phyloP scores from a whole-genome alignment of 2,113 vertebrate species.

The Gymnarchus niloticus region DNA sequence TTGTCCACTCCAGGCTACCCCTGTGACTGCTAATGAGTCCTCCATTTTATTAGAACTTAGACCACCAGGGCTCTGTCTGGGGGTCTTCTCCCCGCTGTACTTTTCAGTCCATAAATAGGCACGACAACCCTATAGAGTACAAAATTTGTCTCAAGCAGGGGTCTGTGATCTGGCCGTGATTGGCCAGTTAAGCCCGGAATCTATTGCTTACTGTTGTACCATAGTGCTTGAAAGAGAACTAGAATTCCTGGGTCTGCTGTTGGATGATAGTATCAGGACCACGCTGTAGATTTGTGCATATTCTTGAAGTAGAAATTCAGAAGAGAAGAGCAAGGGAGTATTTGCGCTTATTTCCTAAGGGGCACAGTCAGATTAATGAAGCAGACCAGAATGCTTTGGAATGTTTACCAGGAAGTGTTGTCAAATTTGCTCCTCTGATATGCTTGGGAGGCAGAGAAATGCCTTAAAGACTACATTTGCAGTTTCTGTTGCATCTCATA shows the following conservation, averaged over 20 bases:
- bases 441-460: constrained; percentile 28
- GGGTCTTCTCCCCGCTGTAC: background rate
- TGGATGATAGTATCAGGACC: background rate
- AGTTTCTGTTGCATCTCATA: constrained; percentile 26
- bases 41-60: background rate
- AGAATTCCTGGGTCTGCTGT: background rate
- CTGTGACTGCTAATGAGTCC: background rate
- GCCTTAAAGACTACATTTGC: constrained; percentile 26
- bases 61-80: background rate
- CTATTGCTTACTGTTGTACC: no score
- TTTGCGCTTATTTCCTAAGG: constrained; percentile 17
- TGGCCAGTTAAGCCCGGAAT: background rate
- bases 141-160: background rate
- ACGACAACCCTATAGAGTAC: background rate
- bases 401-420: constrained; percentile 28
- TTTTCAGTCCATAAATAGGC: background rate
- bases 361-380: constrained; percentile 18
- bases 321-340: background rate
- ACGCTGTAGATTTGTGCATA: background rate
- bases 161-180: background rate
- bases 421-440: constrained; percentile 29
- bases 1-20: background rate
- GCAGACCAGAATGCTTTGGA: constrained; percentile 22
- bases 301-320: no score
- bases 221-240: background rate